Conservation (phyloP, 2,888 invertebrate species). For the Ischnura elegans region DNA sequence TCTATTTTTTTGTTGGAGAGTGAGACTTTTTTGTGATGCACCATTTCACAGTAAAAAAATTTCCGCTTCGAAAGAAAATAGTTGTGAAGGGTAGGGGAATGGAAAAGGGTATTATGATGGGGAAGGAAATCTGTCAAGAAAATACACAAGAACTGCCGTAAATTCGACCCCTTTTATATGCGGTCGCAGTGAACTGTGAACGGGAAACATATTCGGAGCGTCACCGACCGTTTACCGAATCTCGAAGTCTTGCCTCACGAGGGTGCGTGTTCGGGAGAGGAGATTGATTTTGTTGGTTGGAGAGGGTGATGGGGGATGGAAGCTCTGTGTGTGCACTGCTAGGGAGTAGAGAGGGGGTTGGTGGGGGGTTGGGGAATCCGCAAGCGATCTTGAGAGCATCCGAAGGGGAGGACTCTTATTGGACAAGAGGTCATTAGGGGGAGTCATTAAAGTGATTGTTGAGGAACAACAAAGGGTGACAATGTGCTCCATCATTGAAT, state of each 20-base stretch:
- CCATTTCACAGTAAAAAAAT: not conserved
- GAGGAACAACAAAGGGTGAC: constrained; percentile 55
- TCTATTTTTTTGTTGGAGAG: not conserved
- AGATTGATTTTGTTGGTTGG: not conserved
- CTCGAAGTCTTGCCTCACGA: not conserved
- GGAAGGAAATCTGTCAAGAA: not conserved
- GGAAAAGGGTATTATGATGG: not conserved
- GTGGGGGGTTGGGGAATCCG: too few relatives aligned
- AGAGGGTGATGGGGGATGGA: not conserved
- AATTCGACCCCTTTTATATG: constrained; percentile 20
- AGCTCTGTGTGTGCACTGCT: too few relatives aligned
- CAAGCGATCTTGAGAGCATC: constrained; percentile 5
- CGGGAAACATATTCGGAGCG: not conserved
- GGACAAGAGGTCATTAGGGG: constrained; percentile 61
- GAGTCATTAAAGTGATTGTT: constrained; percentile 59
- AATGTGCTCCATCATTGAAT: constrained; percentile 62
- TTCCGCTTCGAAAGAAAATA: not conserved
- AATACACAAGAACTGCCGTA: constrained; percentile 21
- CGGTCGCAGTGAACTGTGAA: not conserved
- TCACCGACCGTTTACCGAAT: not conserved
- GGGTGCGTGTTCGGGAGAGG: not conserved
- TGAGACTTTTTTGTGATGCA: not conserved
- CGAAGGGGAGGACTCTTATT: constrained; percentile 47
- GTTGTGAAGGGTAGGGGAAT: not conserved
- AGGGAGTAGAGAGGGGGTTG: too few relatives aligned